Percentiles rank a stretch among this genome's conserved stretches.
These are phyloP conservation scores for Temnothorax unifasciatus DNA, from an alignment of 2,888 invertebrate species.

Conservation along the genomic window DNA sequence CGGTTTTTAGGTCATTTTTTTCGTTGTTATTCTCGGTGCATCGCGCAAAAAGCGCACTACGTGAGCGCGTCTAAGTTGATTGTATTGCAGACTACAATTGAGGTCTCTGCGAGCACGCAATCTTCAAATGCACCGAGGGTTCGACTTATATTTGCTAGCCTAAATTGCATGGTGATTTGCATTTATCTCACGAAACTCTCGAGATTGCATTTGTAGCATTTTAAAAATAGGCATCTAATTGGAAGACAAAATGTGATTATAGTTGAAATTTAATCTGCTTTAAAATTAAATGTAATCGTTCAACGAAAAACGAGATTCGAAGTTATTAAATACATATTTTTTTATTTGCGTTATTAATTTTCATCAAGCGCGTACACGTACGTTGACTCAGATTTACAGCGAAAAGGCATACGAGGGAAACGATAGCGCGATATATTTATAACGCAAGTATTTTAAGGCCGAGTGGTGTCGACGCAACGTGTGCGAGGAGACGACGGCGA, in stretches of 20 bases:
- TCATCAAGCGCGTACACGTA: background rate
- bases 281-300: background rate
- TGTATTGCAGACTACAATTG: constrained; percentile 46
- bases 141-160: background rate
- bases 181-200: background rate
- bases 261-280: background rate
- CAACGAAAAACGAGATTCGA: background rate
- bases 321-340: background rate
- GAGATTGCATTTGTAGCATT: background rate
- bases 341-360: constrained; percentile 12
- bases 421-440: constrained; percentile 9
- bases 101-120: constrained; percentile 27
- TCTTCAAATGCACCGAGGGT: constrained; percentile 38
- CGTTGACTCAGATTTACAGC: background rate
- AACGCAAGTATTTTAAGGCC: constrained; percentile 27
- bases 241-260: background rate
- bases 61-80: constrained; percentile 53
- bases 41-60: constrained; percentile 43
- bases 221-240: background rate
- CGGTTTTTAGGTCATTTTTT: constrained; percentile 72
- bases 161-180: constrained; percentile 8
- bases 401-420: background rate
- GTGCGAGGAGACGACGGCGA: background rate
- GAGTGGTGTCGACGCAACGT: constrained; percentile 33
- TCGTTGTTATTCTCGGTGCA: constrained; percentile 26